Evolutionary conservation across 2,888 invertebrate genomes (phyloP).

Genomic region (Acanthopleura granulata): DNA sequence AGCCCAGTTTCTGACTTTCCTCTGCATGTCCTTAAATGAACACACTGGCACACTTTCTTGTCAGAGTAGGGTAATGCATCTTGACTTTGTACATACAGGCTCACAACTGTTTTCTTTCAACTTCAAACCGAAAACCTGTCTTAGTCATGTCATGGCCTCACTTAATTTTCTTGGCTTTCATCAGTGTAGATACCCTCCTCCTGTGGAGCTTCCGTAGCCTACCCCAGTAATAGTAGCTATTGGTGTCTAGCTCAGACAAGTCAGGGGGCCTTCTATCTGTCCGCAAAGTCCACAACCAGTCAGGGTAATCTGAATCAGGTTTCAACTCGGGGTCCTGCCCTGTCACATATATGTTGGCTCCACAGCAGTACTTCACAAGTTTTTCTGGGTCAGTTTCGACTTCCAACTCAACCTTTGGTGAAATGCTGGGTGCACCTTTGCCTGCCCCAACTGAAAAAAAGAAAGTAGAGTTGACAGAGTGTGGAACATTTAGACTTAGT

Average conservation of each 20-base stretch:
- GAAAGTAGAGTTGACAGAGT: too few species aligned
- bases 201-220: slow-evolving; percentile 73
- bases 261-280: slow-evolving; percentile 75
- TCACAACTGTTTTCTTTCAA: too few species aligned
- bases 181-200: slow-evolving; percentile 35
- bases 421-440: slow-evolving; percentile 30
- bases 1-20: too few species aligned
- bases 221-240: slow-evolving; percentile 86
- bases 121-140: too few species aligned
- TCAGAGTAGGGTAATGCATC: too few species aligned
- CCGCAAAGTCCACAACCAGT: slow-evolving; percentile 88
- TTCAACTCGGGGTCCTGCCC: slow-evolving; percentile 83
- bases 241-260: slow-evolving; percentile 83
- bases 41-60: too few species aligned
- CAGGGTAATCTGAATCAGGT: slow-evolving; percentile 87
- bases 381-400: slow-evolving; percentile 88
- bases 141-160: neutral
- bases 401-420: slow-evolving; percentile 42
- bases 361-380: slow-evolving; percentile 84
- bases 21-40: too few species aligned
- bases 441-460: slow-evolving; percentile 19
- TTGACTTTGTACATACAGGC: too few species aligned
- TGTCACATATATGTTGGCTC: slow-evolving; percentile 82
- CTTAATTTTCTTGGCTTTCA: slow-evolving; percentile 21
- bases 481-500: too few species aligned